Evolutionary conservation across 2,113 vertebrate species (phyloP), one percentile per base, ranked within the genome.

Genomic region (Hiodon alosoides): DNA sequence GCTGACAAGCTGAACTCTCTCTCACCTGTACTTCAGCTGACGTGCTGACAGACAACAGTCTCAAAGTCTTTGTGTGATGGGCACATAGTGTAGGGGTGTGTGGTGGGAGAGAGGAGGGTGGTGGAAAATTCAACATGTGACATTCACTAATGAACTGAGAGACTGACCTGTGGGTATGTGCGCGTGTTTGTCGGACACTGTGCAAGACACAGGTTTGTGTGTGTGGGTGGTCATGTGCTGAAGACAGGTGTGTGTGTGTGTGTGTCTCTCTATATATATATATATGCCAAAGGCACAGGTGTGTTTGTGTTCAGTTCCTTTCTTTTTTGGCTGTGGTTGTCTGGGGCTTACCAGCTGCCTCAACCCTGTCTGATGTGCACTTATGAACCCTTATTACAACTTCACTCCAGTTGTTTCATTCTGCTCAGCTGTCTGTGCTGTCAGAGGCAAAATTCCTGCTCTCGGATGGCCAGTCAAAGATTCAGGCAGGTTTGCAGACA

Each of bases 31-130:
- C 16, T 31, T 62, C 60, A 58, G 52, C 11, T 48, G 75, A 75
- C 72, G 57, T 17, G 48, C 61, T 77, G 79, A 77, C 55, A 75
- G 76, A 73, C 79, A 80, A 57, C 72, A 72, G 73, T 71, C 55
- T 46, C 64, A 70, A 69, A 69, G 71, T 70, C 46, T 53, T 62
- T 68, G 54, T 46, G 69, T 31, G 31, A 31, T 31, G 31, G 31
- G 31, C 31, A 31, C 31, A 2, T 31, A 31, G 31, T 31, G 31
- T 31, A 31, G 31, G 31, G 31, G 31, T 31, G 31, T 31, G 31
- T 31, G 31, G 31, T 31, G 31, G 31, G 31, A 31, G 31, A 31
- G 31, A 31, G 31, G 31, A 31, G 31, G 31, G 31, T 31, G 31
- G 31, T 1, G 2, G 31, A 31, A 31, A 31, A 1, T 31, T 31